Evolutionary conservation across 2,113 vertebrate species (phyloP).

Genomic region (Leucopsar rothschildi): DNA sequence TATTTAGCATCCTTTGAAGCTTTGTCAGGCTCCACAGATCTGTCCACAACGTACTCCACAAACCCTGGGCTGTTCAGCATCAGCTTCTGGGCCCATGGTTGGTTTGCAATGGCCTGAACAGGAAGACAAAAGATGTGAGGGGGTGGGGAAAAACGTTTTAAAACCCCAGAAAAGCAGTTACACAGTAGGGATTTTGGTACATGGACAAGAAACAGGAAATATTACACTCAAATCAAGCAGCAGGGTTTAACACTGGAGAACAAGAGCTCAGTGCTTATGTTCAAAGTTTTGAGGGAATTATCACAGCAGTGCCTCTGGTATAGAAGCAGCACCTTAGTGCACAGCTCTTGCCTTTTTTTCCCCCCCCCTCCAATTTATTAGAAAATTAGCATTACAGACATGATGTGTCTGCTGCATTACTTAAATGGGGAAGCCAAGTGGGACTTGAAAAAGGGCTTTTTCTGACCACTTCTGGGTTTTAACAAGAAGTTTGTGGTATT

Average conservation of each 20-base stretch:
- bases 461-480: background rate
- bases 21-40: constrained; percentile 87
- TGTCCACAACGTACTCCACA: constrained; percentile 91
- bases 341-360: rapidly evolving
- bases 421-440: background rate
- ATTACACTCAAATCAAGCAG: background rate
- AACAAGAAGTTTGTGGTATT: background rate
- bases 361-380: background rate
- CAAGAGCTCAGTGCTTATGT: background rate
- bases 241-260: background rate
- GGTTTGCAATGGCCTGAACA: constrained; percentile 85
- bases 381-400: background rate
- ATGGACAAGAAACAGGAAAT: background rate
- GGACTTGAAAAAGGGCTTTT: background rate
- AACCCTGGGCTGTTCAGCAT: constrained; percentile 92
- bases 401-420: background rate
- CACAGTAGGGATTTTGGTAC: background rate
- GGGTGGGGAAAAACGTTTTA: background rate
- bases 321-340: background rate
- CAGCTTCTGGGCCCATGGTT: constrained; percentile 90
- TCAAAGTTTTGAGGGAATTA: background rate
- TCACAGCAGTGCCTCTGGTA: background rate
- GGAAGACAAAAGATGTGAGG: background rate
- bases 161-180: background rate
- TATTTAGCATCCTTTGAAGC: constrained; percentile 93